Evolutionary conservation across 2,797 vertebrate species (phyloP).

Genomic region (Cryptoblepharus egeriae): DNA sequence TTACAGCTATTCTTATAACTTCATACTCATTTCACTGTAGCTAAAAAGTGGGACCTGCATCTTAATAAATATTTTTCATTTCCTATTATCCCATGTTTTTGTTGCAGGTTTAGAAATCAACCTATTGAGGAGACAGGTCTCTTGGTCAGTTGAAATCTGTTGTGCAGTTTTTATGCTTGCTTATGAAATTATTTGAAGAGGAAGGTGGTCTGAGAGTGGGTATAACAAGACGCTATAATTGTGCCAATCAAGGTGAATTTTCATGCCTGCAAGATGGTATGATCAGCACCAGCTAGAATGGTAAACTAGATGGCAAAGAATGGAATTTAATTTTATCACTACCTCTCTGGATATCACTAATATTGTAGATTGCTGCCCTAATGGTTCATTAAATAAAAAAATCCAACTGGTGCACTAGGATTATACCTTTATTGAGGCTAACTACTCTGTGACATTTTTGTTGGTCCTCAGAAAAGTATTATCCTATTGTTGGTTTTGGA

Average conservation of each 20-base stretch:
- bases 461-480: too few relatives aligned
- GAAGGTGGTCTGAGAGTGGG: neutral
- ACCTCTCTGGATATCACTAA: neutral
- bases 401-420: too few relatives aligned
- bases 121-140: neutral
- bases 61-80: neutral
- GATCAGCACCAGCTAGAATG: neutral
- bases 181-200: neutral
- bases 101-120: neutral
- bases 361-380: too few relatives aligned
- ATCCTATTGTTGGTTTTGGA: too few relatives aligned
- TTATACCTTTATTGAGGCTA: too few relatives aligned
- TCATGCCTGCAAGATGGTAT: neutral
- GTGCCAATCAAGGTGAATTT: neutral
- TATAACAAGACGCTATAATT: neutral
- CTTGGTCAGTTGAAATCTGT: neutral
- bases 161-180: neutral
- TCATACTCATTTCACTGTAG: conserved; percentile 18
- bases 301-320: neutral
- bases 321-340: neutral
- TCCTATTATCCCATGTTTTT: accelerated
- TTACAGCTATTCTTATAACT: conserved; percentile 20
- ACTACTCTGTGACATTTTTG: too few relatives aligned
- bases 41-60: neutral
- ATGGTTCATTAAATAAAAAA: too few relatives aligned